phyloP scores from a whole-genome alignment of 2,113 vertebrate species.

The Embiotoca jacksoni region DNA sequence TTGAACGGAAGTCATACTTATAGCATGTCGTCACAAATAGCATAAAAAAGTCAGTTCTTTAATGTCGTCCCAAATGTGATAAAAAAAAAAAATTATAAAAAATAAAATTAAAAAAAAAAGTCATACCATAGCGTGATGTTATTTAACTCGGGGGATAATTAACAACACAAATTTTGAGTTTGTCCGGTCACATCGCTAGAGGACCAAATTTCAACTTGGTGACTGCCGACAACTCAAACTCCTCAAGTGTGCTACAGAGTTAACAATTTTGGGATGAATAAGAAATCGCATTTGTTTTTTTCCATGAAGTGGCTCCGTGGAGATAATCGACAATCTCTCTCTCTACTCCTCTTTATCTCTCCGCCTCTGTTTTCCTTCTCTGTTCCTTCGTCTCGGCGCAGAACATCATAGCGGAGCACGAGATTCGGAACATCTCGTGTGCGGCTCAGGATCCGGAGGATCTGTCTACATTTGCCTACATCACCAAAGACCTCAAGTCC shows the following conservation, averaged over 20 bases:
- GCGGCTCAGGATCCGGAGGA: conserved; percentile 99
- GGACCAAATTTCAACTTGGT: conserved; percentile 48
- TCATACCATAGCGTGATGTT: no score
- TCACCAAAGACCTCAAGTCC: conserved; percentile 99
- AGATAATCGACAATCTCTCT: conserved; percentile 30
- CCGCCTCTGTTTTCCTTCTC: not conserved
- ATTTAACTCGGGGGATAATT: conserved; percentile 45
- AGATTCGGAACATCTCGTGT: conserved; percentile 99
- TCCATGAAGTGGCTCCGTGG: conserved; percentile 32
- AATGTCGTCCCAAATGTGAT: no score
- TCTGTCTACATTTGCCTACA: conserved; percentile 98
- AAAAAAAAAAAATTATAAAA: no score
- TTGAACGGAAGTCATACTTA: no score
- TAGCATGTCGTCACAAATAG: no score
- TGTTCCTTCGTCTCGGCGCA: conserved; percentile 59
- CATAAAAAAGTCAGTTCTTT: no score
- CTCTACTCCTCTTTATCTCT: conserved; percentile 10
- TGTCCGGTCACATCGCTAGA: conserved; percentile 56
- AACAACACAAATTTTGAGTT: conserved; percentile 42
- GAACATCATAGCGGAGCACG: conserved; percentile 98
- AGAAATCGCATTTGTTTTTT: conserved; percentile 68
- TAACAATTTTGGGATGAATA: conserved; percentile 54
- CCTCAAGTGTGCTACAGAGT: conserved; percentile 31
- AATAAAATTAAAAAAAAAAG: no score
- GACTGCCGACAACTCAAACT: conserved; percentile 43